These are phyloP conservation scores for Phaonia tiefii DNA, from an alignment of 2,888 invertebrate genomes.

Conservation along the genomic window DNA sequence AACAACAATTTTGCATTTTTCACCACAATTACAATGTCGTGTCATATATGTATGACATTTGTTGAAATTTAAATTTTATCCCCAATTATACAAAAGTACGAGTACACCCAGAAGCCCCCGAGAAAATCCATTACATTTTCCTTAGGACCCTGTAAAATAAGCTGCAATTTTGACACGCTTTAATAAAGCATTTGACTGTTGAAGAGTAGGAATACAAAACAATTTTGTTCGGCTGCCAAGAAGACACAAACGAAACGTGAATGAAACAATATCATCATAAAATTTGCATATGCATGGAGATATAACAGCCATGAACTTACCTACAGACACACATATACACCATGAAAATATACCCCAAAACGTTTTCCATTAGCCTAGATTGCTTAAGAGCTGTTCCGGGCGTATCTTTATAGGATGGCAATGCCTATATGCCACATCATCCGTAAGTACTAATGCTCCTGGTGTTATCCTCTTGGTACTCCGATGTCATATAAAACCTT, in stretches of 20 bases:
- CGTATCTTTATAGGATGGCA: neutral
- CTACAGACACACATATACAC: no score
- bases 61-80: neutral
- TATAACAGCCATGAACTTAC: neutral
- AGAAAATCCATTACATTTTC: conserved; percentile 3
- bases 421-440: neutral
- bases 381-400: neutral
- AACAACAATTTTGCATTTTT: no score
- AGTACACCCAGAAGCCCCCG: neutral
- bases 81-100: neutral
- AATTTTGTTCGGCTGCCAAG: no score
- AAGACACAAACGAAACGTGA: neutral
- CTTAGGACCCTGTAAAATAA: neutral
- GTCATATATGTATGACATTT: no score
- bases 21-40: no score
- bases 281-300: conserved; percentile 41
- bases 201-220: neutral
- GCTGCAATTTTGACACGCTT: conserved; percentile 32
- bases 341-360: neutral
- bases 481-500: neutral
- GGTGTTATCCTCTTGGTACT: neutral
- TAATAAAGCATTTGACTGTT: conserved; percentile 4
- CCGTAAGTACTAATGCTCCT: neutral
- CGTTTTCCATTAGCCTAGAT: conserved; percentile 8
- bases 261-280: conserved; percentile 35